Conservation (phyloP, 2,888 invertebrate genomes). For the Bimastos eiseni region DNA sequence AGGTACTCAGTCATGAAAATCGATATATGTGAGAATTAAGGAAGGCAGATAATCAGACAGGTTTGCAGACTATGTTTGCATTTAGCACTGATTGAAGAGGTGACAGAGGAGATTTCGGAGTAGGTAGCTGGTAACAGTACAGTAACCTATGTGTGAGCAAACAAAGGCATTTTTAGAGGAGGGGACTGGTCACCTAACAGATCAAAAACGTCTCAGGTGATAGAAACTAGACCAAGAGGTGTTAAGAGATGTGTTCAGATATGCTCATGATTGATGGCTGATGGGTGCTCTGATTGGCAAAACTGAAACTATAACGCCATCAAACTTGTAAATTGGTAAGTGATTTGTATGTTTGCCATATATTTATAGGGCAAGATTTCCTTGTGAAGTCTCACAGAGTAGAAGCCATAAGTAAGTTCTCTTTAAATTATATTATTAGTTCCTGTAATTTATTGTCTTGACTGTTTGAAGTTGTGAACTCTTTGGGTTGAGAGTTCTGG, state of each 20-base stretch:
- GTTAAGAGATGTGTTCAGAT: no score
- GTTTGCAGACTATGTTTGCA: no score
- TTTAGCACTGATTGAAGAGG: no score
- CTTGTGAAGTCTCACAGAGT: neutral
- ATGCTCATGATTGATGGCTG: neutral
- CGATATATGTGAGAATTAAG: no score
- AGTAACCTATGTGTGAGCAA: no score
- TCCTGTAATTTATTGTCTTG: neutral
- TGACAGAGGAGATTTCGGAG: no score
- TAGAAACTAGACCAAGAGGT: neutral
- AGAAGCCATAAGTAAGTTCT: constrained; percentile 21
- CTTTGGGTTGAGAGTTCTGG: neutral
- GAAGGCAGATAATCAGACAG: no score
- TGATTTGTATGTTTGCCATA: neutral
- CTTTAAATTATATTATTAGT: neutral
- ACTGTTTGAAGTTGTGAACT: neutral
- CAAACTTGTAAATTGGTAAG: neutral
- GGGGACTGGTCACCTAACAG: no score
- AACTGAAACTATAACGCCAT: neutral
- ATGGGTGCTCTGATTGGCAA: neutral
- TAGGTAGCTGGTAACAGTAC: no score
- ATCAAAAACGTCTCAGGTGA: no score
- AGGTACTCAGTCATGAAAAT: no score
- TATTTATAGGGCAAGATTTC: neutral
- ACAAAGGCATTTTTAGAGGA: no score